Evolutionary conservation across 92 coral and sea anemone species (phyloP), one percentile per base, ranked within the genome.

Genomic region (Anthopleura xanthogrammica): DNA sequence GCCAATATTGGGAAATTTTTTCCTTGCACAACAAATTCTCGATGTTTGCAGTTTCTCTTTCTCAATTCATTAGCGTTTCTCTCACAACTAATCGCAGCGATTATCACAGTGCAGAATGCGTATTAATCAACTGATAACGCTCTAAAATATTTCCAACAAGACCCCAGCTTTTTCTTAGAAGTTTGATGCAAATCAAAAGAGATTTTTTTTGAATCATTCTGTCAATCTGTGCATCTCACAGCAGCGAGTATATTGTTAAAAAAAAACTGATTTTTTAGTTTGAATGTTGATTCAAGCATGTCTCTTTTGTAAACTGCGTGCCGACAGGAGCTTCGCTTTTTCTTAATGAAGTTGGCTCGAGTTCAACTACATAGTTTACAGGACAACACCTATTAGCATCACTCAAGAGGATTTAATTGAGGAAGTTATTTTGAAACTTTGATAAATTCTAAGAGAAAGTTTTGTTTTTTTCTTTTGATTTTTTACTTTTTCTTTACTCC

Each of bases 271-370:
- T 81, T 81, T 81, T 29, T 36, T 42, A 81, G 17, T 11, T 50
- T 70, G 41, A 81, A 81, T 81, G 10, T 12, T 46, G 42, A 80
- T 16, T 3, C 41, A 80, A 20, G 39, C 55, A 70, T 54, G 24
- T 36, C 83, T 46, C 12, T 19, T 71, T 54, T 12, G 76, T 11
- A 80, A 62, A 40, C 75, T 39, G 40, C 7, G 16, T 13, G n/a
- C 13, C 39, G 64, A 39, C 65, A n/a, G 20, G 16, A 14, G 82
- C 29, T 40, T 60, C 2, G 77, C 20, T 70, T 41, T 8, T 50
- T 2, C 36, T 70, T 81, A 81, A 81, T 81, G 84, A 81, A 22
- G 40, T 81, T 81, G 84, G 84, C 77, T 12, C 2, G 46, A 12
- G 58, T 81, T 68, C 84, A 81, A 70, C 39, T 60, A 56, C 36